phyloP scores from a whole-genome alignment of 2,797 vertebrate species.

The Lepus oiostolus region DNA sequence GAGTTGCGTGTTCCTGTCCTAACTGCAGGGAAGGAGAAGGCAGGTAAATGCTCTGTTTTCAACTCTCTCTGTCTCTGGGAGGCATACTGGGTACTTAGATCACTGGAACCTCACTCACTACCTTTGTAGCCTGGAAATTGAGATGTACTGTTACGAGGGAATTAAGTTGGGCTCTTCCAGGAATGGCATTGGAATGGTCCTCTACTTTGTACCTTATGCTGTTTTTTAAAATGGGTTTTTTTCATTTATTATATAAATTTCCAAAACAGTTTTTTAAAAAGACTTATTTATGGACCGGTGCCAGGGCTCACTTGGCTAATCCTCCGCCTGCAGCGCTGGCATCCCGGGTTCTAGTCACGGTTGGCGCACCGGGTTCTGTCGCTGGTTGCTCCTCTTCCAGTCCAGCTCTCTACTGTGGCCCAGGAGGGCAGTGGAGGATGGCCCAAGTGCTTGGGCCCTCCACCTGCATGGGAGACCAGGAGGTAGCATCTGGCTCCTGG shows the following conservation, averaged over 20 bases:
- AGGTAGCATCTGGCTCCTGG: too few relatives aligned
- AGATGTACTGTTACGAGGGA: not conserved
- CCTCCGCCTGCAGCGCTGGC: too few relatives aligned
- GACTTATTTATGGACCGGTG: too few relatives aligned
- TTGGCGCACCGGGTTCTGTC: too few relatives aligned
- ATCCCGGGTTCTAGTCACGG: too few relatives aligned
- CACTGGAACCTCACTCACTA: not conserved
- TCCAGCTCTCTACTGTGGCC: too few relatives aligned
- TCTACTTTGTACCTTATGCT: not conserved
- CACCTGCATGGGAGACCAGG: too few relatives aligned
- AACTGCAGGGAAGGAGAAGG: constrained; percentile 99
- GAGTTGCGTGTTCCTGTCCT: constrained; percentile 98
- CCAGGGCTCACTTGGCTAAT: too few relatives aligned
- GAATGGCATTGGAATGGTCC: not conserved
- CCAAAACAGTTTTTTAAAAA: not conserved
- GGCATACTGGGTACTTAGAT: not conserved
- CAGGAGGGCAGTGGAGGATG: too few relatives aligned
- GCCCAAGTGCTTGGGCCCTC: too few relatives aligned
- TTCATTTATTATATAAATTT: constrained; percentile 37
- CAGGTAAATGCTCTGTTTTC: constrained; percentile 89
- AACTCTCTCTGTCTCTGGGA: not conserved
- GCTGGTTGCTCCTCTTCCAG: too few relatives aligned
- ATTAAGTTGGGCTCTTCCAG: not conserved
- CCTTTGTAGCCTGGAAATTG: constrained; percentile 7
- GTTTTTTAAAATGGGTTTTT: constrained; percentile 11